Conservation (phyloP, 2,797 vertebrate genomes). For the Ceryle rudis region DNA sequence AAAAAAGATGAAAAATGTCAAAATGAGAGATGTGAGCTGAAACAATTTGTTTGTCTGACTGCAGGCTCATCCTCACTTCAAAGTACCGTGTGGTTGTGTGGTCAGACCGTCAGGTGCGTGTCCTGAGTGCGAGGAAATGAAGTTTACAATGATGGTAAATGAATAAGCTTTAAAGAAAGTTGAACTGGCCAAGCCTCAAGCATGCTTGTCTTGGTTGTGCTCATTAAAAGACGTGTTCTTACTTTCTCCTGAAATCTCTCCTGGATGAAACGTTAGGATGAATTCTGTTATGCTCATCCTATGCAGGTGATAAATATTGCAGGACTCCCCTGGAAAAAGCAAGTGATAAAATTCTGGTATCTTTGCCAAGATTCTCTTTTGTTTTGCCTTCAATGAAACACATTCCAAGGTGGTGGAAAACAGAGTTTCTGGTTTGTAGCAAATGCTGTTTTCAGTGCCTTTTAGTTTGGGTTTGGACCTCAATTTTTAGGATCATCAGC, state of each 20-base stretch:
- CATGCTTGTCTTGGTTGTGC: neutral
- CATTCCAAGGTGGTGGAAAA: neutral
- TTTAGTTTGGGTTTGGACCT: conserved; percentile 11
- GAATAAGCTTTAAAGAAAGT: neutral
- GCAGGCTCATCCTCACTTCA: neutral
- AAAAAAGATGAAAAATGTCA: neutral
- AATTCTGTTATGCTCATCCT: neutral
- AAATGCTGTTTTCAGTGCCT: neutral
- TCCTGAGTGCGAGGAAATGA: neutral
- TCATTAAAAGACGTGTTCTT: neutral
- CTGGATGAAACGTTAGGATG: neutral
- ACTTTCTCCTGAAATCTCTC: conserved; percentile 5
- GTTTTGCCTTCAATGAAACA: neutral
- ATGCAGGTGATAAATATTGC: conserved; percentile 25
- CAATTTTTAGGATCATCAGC: neutral
- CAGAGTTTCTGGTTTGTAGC: neutral
- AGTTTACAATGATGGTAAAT: neutral
- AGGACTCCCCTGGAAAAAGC: conserved; percentile 11
- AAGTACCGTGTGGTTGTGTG: neutral
- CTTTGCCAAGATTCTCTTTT: neutral
- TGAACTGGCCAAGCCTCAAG: neutral
- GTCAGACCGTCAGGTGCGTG: neutral
- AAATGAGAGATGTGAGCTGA: neutral
- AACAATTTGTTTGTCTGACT: conserved; percentile 13
- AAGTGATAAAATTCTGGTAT: neutral